Conservation (phyloP, 2,113 vertebrate species). For the Varanus komodoensis region DNA sequence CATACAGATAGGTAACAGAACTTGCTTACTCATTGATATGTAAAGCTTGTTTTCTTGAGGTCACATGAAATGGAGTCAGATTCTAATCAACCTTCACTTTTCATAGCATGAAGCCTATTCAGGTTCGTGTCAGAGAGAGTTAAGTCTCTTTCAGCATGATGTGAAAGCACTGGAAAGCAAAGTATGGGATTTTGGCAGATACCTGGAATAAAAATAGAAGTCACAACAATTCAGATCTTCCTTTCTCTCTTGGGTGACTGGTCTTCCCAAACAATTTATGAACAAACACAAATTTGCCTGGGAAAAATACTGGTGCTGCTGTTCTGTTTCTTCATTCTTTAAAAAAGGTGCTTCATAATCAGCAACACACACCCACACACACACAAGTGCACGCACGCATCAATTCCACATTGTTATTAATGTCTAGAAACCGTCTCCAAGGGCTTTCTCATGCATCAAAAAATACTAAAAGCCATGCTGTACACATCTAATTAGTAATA, state of each 20-base stretch:
- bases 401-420: constrained; percentile 7
- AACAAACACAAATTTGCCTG: constrained; percentile 28
- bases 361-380: constrained; percentile 12
- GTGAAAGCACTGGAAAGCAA: constrained; percentile 52
- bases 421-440: not conserved
- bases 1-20: constrained; percentile 58
- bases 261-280: constrained; percentile 14
- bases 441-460: not conserved
- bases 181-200: constrained; percentile 39
- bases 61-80: constrained; percentile 69
- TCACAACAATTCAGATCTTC: constrained; percentile 51
- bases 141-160: constrained; percentile 64
- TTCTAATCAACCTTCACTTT: constrained; percentile 80
- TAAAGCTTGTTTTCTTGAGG: constrained; percentile 76
- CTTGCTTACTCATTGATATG: constrained; percentile 57
- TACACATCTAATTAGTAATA: not conserved
- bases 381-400: no score
- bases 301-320: constrained; percentile 11
- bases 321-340: not conserved
- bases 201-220: constrained; percentile 42
- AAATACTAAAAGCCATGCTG: not conserved
- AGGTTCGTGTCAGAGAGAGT: constrained; percentile 68
- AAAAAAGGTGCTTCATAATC: constrained; percentile 11
- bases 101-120: constrained; percentile 69
- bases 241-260: not conserved